Conservation (phyloP, 2,797 vertebrate species). For the Darevskia mixta region DNA sequence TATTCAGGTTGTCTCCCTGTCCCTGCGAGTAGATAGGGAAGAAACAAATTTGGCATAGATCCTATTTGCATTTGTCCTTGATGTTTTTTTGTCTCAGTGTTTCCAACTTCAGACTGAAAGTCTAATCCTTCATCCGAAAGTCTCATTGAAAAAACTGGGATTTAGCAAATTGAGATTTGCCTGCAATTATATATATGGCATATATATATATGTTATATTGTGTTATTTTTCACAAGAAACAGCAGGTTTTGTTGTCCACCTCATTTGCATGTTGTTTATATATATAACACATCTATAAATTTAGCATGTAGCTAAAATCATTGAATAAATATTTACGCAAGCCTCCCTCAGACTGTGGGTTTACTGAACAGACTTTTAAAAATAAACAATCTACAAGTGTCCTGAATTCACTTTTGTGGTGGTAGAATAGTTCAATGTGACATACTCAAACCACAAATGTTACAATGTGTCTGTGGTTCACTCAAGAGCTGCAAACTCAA, state of each 20-base stretch:
- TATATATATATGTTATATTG: too few species aligned
- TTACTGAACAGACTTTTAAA: not conserved
- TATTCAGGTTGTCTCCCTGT: not conserved
- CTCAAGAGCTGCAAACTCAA: not conserved
- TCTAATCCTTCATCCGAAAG: not conserved
- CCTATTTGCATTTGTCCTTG: not conserved
- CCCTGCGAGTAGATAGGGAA: not conserved
- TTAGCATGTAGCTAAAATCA: constrained; percentile 3
- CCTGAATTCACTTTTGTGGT: not conserved
- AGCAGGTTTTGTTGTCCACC: not conserved
- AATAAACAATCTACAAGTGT: not conserved
- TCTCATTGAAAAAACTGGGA: not conserved
- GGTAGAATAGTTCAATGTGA: not conserved
- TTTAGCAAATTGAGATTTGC: not conserved
- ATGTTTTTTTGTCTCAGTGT: not conserved
- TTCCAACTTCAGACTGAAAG: not conserved
- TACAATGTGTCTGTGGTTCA: not conserved
- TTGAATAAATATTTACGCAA: constrained; percentile 24
- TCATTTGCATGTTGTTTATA: not conserved
- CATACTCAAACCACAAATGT: not conserved
- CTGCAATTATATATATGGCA: not conserved
- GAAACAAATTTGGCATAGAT: too few species aligned
- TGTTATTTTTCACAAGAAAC: not conserved
- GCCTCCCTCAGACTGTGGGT: not conserved
- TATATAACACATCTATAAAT: not conserved